Base-by-base conservation (phyloP, 2,797 vertebrate species). In the Trachops cirrhosus region DNA sequence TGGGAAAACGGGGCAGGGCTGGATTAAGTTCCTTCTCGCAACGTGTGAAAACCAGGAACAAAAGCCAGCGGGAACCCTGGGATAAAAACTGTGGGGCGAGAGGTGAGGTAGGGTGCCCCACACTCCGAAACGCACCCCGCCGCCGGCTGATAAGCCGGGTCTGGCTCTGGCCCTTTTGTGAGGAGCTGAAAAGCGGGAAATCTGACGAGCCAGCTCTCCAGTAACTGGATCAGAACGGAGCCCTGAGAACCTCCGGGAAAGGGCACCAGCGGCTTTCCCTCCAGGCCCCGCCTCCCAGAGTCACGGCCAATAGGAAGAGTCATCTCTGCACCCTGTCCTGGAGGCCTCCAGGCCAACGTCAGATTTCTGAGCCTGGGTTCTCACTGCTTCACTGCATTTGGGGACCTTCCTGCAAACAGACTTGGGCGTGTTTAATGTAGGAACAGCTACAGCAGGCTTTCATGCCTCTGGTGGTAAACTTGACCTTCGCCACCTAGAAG, bases 131-230 rank as follows among this genome's bases (percentile, higher is more conserved):
- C 29, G 68, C 85, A 74, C 22, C 50, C 46, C 0, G n/a, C 9
- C 0, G 11, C 77, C 5, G 1, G 16, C 91, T 37, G 96, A 96
- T 97, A 97, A 96, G 93, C 67, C 64, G 0, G 26, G n/a, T 94
- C 91, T 29, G 9, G 39, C 92, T 91, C 94, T 68, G 24, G 39
- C 80, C 67, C 96, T 83, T 96, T 77, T 97, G 95, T 98, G 22
- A 92, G 84, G 57, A 71, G 37, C 88, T 78, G 90, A 82, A 94
- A 95, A 68, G 93, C 74, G 11, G 29, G 97, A 96, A 95, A 97
- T 84, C 64, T 70, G 96, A 97, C 10, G 0, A 82, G 44, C 26
- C 21, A 3, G 83, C 78, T 90, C 54, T 75, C 46, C 41, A 11
- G 64, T 71, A 85, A 89, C 86, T 70, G 79, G 83, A 87, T 86